Evolutionary conservation across 2,888 invertebrate species (phyloP).

Genomic region (Dryocosmus kuriphilus): DNA sequence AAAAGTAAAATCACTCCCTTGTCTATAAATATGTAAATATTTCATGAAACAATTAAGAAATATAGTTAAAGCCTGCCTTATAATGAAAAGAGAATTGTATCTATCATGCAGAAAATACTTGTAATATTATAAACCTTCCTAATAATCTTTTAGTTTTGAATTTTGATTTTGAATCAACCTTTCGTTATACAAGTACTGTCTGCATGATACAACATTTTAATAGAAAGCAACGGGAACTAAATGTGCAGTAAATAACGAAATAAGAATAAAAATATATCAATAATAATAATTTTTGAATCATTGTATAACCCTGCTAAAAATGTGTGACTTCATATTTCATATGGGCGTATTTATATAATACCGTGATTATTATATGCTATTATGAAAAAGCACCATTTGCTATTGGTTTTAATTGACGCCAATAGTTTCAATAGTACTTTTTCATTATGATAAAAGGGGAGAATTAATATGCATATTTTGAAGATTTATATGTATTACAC

Average conservation of each 20-base stretch:
- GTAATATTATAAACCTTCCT: neutral
- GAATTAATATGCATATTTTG: neutral
- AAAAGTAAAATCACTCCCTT: neutral
- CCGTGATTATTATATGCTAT: slow-evolving; percentile 37
- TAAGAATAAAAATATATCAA: neutral
- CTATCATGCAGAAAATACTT: neutral
- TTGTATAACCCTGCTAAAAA: neutral
- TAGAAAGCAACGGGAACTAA: neutral
- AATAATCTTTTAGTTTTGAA: too few relatives aligned
- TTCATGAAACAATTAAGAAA: neutral
- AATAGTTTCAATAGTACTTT: slow-evolving; percentile 11
- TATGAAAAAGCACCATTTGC: neutral
- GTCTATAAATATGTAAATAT: slow-evolving; percentile 19
- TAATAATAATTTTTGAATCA: neutral
- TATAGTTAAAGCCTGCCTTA: slow-evolving; percentile 27
- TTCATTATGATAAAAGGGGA: neutral
- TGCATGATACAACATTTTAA: neutral
- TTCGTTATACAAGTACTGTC: neutral
- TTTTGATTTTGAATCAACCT: neutral
- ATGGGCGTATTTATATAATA: slow-evolving; percentile 25
- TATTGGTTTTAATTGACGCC: neutral
- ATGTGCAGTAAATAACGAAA: slow-evolving; percentile 6
- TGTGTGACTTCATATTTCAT: slow-evolving; percentile 4
- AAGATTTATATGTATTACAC: neutral
- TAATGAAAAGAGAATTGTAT: neutral